Conservation (phyloP, 2,797 vertebrate species). For the Cheracebus regulus region DNA sequence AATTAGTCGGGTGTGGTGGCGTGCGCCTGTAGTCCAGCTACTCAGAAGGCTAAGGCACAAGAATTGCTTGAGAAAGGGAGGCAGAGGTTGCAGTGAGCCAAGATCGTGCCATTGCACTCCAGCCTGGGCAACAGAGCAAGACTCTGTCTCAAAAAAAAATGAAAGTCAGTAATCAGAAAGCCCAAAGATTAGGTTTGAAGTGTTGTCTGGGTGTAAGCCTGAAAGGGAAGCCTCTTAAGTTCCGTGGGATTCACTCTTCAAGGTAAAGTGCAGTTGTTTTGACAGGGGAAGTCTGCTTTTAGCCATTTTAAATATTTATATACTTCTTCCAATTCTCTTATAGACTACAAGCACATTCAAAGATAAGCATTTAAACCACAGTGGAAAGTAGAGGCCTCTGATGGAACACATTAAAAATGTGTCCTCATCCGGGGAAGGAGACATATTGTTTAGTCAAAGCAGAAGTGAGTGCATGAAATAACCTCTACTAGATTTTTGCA, state of each 20-base stretch:
- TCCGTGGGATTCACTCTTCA: background rate
- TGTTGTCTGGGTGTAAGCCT: background rate
- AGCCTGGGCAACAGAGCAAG: background rate
- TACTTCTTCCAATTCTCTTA: background rate
- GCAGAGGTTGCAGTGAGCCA: background rate
- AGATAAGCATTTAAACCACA: background rate
- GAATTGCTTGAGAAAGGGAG: background rate
- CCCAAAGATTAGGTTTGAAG: background rate
- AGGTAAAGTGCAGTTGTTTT: background rate
- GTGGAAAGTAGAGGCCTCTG: background rate
- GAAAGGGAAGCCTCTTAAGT: background rate
- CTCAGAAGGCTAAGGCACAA: background rate
- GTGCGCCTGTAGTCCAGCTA: background rate
- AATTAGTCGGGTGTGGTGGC: background rate
- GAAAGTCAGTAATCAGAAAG: background rate
- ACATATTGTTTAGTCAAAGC: background rate
- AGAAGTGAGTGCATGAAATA: background rate
- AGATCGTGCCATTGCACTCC: background rate
- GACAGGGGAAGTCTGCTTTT: background rate
- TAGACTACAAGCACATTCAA: background rate
- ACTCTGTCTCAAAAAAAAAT: background rate
- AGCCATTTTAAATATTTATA: slow-evolving; percentile 24
- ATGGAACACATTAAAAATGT: background rate
- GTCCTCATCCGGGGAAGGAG: background rate
- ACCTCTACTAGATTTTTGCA: background rate